These are phyloP conservation scores for Zaprionus tsacasi DNA, from an alignment of 1,140 invertebrate species.

Conservation along the genomic window DNA sequence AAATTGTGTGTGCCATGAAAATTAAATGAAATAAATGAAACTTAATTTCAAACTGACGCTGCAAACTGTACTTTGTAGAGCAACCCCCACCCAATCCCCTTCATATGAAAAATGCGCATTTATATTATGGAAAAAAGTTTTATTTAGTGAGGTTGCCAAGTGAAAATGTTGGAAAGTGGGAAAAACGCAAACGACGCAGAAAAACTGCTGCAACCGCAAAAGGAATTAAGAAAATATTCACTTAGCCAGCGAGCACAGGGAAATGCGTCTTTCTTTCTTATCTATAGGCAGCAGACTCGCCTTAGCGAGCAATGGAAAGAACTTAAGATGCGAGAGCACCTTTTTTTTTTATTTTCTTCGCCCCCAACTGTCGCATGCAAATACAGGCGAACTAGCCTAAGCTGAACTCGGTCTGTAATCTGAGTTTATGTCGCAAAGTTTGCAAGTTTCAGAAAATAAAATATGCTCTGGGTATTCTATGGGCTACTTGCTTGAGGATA, in stretches of 20 bases:
- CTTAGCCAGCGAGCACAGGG: conserved; percentile 27
- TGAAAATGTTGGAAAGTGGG: conserved; percentile 7
- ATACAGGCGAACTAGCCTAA: neutral
- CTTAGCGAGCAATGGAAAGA: conserved; percentile 1
- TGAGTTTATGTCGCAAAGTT: neutral
- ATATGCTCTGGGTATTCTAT: neutral
- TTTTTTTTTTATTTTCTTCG: neutral
- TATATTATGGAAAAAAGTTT: conserved; percentile 48
- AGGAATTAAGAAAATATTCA: conserved; percentile 73
- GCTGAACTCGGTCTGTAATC: neutral
- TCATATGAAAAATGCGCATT: conserved; percentile 54
- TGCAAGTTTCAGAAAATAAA: neutral
- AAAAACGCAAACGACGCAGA: conserved; percentile 45
- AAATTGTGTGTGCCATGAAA: conserved; percentile 41
- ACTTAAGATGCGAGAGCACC: conserved; percentile 14
- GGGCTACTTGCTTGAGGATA: neutral
- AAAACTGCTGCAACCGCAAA: conserved; percentile 72
- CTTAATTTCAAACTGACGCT: conserved; percentile 44
- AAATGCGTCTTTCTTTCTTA: conserved; percentile 41
- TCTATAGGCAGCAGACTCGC: conserved; percentile 32
- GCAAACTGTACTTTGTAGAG: conserved; percentile 5
- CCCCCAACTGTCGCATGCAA: neutral
- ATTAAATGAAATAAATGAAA: conserved; percentile 50
- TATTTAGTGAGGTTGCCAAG: conserved; percentile 39
- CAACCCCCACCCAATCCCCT: neutral